Base-by-base conservation (phyloP, 2,797 vertebrate species). In the Selene dorsalis region DNA sequence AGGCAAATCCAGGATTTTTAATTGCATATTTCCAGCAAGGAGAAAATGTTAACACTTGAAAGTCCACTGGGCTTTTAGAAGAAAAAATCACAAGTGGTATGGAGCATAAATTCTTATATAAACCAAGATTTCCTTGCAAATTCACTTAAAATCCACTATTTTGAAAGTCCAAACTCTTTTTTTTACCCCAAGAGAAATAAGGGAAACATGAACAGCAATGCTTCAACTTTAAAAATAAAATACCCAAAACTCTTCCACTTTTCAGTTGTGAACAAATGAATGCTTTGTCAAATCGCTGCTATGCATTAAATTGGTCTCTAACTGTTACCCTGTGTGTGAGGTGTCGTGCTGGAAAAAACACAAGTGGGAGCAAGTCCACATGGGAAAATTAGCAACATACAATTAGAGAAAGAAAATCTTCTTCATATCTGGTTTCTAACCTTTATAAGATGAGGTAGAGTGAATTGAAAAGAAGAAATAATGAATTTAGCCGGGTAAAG, bases 391-490 rank as follows among this genome's bases (percentile, higher is more conserved):
- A 91, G 85, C 73, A 89, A 86, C 86, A 84, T 85, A 89, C 84
- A 91, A 91, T 91, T 91, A 94, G 76, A 86, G 82, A 57, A 74
- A 77, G 77, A 88, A 90, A 89, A 79, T 86, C 72, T 87, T 86
- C 72, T 86, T 84, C 85, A 85, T 82, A 87, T 87, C 84, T 84
- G 85, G 73, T 90, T 91, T 87, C 84, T 91, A 93, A 92, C 93
- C 92, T 94, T 92, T 90, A 85, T 89, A 65, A 89, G 91, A 87
- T 69, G 89, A 93, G 91, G 85, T 87, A 84, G 84, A 87, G 92
- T 89, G 92, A 94, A 94, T 92, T 92, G 94, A 91, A 93, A 91
- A 90, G 88, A 84, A 91, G 87, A 93, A 93, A 94, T 95, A 95
- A 95, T 95, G 94, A 95, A 94, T 95, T 94, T 95, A 92, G 92